Conservation (phyloP, 2,113 vertebrate genomes). For the Cyrtonyx montezumae region DNA sequence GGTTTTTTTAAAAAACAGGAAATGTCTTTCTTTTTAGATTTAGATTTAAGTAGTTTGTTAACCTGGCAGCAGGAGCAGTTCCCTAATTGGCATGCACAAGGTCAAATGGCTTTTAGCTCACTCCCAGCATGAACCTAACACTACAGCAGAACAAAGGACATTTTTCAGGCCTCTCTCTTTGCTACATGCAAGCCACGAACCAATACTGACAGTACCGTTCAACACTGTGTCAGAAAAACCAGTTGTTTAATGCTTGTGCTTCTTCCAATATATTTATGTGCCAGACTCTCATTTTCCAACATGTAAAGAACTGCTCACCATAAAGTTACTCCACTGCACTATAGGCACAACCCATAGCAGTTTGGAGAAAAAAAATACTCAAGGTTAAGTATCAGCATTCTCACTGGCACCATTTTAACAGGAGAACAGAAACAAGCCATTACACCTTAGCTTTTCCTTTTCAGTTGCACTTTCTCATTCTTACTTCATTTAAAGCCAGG, state of each 20-base stretch:
- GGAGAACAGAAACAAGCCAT: background rate
- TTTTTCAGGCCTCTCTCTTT: background rate
- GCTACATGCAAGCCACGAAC: accelerated
- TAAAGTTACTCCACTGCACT: background rate
- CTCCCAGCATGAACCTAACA: background rate
- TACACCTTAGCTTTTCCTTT: background rate
- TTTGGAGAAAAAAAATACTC: background rate
- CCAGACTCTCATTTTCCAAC: background rate
- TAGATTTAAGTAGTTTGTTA: background rate
- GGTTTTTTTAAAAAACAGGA: too few species aligned
- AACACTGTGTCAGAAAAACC: accelerated
- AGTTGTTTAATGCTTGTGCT: accelerated
- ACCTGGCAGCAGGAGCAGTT: background rate
- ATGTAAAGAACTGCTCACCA: background rate
- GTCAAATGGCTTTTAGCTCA: background rate
- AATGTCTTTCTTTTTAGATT: background rate
- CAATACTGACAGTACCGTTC: accelerated
- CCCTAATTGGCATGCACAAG: background rate
- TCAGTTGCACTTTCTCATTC: background rate
- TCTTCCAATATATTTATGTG: accelerated
- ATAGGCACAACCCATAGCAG: background rate
- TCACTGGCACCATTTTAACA: background rate
- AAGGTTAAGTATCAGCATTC: background rate
- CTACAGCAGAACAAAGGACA: accelerated
- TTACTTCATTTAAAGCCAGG: background rate